These are phyloP conservation scores for Cephalotes varians DNA, from an alignment of 2,888 invertebrate species.

Conservation along the genomic window DNA sequence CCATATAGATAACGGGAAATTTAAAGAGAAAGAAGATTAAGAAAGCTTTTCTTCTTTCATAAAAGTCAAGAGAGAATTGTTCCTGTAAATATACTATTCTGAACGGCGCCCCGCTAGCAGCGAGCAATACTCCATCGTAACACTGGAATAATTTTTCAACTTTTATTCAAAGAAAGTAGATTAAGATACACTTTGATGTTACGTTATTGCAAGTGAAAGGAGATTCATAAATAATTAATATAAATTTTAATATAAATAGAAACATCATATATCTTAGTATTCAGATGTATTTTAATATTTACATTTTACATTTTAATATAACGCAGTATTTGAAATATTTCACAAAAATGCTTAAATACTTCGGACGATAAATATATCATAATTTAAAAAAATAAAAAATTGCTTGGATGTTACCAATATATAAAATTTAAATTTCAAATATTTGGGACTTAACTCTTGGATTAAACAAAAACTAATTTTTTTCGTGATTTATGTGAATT, in stretches of 20 bases:
- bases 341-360: too few species aligned
- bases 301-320: background rate
- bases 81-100: slow-evolving; percentile 33
- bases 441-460: background rate
- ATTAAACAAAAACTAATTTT: background rate
- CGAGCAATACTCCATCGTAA: slow-evolving; percentile 15
- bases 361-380: background rate
- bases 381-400: background rate
- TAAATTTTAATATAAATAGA: slow-evolving; percentile 12
- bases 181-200: slow-evolving; percentile 16
- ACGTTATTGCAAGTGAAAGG: background rate
- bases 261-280: background rate
- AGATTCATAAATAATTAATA: slow-evolving; percentile 14
- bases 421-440: background rate
- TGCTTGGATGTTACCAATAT: background rate
- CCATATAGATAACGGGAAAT: slow-evolving; percentile 17
- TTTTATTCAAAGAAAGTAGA: slow-evolving; percentile 29
- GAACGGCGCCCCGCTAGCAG: background rate
- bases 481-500: background rate
- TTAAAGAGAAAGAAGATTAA: slow-evolving; percentile 27
- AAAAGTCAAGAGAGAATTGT: slow-evolving; percentile 48
- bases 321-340: background rate
- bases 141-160: slow-evolving; percentile 29
- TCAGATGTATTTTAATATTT: background rate
- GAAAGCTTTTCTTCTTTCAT: slow-evolving; percentile 41